A percentile compares a stretch with the other conserved stretches of the same genome.
phyloP scores from a whole-genome alignment of 2,797 vertebrate genomes.

The Megalops cyprinoides region DNA sequence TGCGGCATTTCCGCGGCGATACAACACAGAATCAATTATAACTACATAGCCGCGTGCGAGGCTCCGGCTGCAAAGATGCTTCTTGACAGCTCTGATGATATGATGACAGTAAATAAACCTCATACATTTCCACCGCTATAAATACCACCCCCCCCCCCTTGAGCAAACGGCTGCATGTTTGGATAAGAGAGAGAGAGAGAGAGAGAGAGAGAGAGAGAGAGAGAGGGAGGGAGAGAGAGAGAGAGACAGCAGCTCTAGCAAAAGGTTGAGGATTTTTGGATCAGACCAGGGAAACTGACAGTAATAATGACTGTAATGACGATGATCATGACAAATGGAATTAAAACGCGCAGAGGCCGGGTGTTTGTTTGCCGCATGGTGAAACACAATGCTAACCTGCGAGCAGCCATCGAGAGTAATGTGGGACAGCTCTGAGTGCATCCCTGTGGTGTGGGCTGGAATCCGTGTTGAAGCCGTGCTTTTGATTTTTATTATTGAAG shows the following conservation, averaged over 20 bases:
- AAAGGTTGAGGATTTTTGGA: constrained; percentile 54
- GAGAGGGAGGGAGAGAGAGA: background rate
- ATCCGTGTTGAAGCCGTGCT: background rate
- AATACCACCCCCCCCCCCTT: constrained; percentile 61
- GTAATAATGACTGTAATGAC: constrained; percentile 50
- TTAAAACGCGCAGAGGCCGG: constrained; percentile 29
- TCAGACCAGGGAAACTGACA: constrained; percentile 53
- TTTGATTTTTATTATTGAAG: background rate
- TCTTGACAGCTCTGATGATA: constrained; percentile 72
- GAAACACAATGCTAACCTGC: too few species aligned
- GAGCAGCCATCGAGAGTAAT: too few species aligned
- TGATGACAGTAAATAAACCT: constrained; percentile 70
- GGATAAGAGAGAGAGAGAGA: constrained; percentile 54
- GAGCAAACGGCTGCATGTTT: constrained; percentile 66
- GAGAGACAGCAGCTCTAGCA: background rate
- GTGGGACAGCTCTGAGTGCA: background rate
- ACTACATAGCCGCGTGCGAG: constrained; percentile 72
- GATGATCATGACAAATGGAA: constrained; percentile 45
- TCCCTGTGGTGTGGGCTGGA: too few species aligned
- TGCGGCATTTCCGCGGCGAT: constrained; percentile 70
- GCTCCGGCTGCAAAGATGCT: constrained; percentile 56
- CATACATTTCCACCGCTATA: constrained; percentile 60
- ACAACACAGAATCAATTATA: constrained; percentile 81
- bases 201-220: background rate
- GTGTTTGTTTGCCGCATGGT: too few species aligned